phyloP scores from a whole-genome alignment of 1,140 invertebrate species.

The Trichonephila inaurata region DNA sequence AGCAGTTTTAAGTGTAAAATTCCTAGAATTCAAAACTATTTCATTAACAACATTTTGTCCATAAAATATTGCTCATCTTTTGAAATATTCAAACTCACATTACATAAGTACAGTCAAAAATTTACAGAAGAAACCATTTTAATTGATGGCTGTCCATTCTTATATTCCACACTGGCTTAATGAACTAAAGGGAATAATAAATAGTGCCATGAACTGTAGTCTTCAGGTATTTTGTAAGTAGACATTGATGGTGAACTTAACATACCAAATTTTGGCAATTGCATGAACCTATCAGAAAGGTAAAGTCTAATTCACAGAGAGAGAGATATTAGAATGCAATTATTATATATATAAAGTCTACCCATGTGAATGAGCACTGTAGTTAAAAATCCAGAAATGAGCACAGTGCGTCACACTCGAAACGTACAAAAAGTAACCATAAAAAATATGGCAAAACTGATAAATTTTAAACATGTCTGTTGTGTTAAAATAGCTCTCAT shows the following conservation, averaged over 20 bases:
- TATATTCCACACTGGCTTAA: background rate
- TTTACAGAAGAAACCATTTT: background rate
- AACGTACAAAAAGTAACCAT: constrained; percentile 63
- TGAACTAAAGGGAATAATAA: constrained; percentile 1
- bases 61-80: background rate
- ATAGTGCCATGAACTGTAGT: constrained; percentile 1
- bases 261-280: background rate
- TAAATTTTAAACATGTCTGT: constrained; percentile 4
- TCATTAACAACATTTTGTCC: background rate
- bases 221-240: constrained; percentile 35
- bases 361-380: constrained; percentile 56
- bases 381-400: background rate
- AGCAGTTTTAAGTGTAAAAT: background rate
- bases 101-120: background rate
- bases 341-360: constrained; percentile 62
- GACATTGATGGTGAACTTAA: constrained; percentile 32
- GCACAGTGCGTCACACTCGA: background rate
- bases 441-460: constrained; percentile 59
- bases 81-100: background rate
- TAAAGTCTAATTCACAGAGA: constrained; percentile 64
- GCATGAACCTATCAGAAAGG: constrained; percentile 39
- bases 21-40: background rate
- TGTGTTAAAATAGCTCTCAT: constrained; percentile 37
- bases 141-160: background rate
- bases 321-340: constrained; percentile 31